Conservation (phyloP, 2,888 invertebrate genomes). For the Phaonia tiefii region DNA sequence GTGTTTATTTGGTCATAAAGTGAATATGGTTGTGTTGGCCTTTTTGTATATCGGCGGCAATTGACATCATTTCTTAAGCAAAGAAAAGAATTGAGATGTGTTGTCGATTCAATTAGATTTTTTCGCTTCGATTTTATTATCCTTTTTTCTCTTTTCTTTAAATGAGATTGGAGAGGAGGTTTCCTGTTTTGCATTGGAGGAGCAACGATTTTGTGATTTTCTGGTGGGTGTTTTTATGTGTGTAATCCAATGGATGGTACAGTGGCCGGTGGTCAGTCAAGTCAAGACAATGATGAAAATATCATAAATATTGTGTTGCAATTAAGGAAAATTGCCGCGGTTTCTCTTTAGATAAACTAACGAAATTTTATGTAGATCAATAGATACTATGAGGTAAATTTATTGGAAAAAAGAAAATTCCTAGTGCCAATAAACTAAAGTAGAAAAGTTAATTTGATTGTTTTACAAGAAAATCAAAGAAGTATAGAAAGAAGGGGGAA, state of each 20-base stretch:
- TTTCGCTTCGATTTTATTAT: slow-evolving; percentile 9
- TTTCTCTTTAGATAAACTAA: no score
- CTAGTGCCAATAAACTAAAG: no score
- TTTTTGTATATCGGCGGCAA: slow-evolving; percentile 32
- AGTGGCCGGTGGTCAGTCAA: neutral
- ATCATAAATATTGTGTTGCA: no score
- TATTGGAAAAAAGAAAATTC: no score
- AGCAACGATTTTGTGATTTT: neutral
- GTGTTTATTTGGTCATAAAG: slow-evolving; percentile 7
- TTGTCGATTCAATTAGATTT: neutral
- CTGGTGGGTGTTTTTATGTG: slow-evolving; percentile 15
- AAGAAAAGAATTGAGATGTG: slow-evolving; percentile 28
- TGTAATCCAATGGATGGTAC: neutral
- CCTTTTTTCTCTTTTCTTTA: neutral
- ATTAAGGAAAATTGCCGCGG: no score
- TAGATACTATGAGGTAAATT: no score
- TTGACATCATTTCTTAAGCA: slow-evolving; percentile 30
- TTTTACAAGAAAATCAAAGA: no score
- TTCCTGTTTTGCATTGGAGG: neutral
- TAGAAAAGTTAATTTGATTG: no score
- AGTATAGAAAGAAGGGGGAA: no score
- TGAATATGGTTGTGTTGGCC: slow-evolving; percentile 9
- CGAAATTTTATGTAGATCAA: no score
- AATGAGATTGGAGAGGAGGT: neutral
- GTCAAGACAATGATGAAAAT: no score